phyloP scores from a whole-genome alignment of 2,888 invertebrate species.

The Cyclophora albipunctata region DNA sequence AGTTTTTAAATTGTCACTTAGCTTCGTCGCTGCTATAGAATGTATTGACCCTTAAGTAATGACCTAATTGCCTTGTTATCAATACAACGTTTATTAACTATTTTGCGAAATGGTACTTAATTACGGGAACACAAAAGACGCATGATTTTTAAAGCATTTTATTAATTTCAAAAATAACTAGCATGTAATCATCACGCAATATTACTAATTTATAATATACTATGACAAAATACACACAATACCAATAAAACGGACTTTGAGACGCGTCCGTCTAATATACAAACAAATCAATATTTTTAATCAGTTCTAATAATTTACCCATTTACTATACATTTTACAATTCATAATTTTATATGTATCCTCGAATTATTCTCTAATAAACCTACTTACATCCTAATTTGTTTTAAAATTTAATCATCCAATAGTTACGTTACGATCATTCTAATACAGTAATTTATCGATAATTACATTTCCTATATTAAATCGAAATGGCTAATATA shows the following conservation, averaged over 20 bases:
- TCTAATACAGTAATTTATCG: neutral
- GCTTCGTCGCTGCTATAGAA: too few species aligned
- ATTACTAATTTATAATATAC: slow-evolving; percentile 62
- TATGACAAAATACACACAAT: slow-evolving; percentile 65
- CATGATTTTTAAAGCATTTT: slow-evolving; percentile 60
- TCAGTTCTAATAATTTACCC: slow-evolving; percentile 57
- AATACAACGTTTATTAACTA: too few species aligned
- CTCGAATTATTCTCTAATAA: slow-evolving; percentile 40
- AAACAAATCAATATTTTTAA: slow-evolving; percentile 35
- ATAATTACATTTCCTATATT: neutral
- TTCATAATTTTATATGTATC: slow-evolving; percentile 40
- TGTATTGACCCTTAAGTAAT: too few species aligned
- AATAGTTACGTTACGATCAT: slow-evolving; percentile 7
- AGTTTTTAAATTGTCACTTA: too few species aligned
- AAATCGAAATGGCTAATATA: neutral
- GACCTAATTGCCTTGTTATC: too few species aligned
- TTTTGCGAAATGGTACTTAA: too few species aligned
- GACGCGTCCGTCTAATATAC: slow-evolving; percentile 35
- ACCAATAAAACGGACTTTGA: slow-evolving; percentile 33
- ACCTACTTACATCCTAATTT: slow-evolving; percentile 56
- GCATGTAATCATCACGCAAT: slow-evolving; percentile 66
- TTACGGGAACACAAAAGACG: neutral
- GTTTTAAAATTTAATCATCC: slow-evolving; percentile 27
- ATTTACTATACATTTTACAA: slow-evolving; percentile 25
- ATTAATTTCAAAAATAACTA: slow-evolving; percentile 72